A percentile compares a stretch with the other conserved stretches of the same genome.
These are phyloP conservation scores for Hedya salicella DNA, from an alignment of 2,888 invertebrate genomes.

Conservation along the genomic window DNA sequence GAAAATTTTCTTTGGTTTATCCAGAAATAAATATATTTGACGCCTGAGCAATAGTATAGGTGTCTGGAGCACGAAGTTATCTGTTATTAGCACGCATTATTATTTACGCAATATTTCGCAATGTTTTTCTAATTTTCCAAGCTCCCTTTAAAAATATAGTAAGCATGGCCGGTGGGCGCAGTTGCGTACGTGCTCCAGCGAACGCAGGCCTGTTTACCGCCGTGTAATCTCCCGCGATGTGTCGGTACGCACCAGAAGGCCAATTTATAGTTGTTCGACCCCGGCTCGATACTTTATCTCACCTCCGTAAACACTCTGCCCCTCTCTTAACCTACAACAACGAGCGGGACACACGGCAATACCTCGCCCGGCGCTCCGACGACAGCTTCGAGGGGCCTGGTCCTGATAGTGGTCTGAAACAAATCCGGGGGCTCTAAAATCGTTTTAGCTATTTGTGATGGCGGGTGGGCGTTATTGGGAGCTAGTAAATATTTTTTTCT, in stretches of 20 bases:
- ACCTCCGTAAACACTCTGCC: slow-evolving; percentile 5
- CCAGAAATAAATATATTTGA: too few relatives aligned
- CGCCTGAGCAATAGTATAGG: too few relatives aligned
- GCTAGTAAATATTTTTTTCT: slow-evolving; percentile 13
- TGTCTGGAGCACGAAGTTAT: too few relatives aligned
- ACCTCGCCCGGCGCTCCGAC: not conserved
- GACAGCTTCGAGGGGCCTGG: not conserved
- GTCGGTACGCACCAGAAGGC: slow-evolving; percentile 35
- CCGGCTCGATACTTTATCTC: slow-evolving; percentile 28
- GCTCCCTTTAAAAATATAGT: slow-evolving; percentile 17
- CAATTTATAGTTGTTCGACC: slow-evolving; percentile 37
- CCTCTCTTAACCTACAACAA: slow-evolving; percentile 16
- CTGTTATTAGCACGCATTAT: not conserved
- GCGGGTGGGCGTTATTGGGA: slow-evolving; percentile 26
- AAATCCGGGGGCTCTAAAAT: slow-evolving; percentile 38
- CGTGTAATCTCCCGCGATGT: slow-evolving; percentile 30
- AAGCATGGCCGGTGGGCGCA: slow-evolving; percentile 45
- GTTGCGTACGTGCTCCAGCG: slow-evolving; percentile 64
- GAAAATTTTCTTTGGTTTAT: too few relatives aligned
- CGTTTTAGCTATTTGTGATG: slow-evolving; percentile 44
- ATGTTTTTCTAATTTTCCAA: slow-evolving; percentile 1
- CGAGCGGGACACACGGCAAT: not conserved
- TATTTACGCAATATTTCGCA: not conserved
- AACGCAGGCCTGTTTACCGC: slow-evolving; percentile 56
- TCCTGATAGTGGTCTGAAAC: slow-evolving; percentile 10